phyloP scores from a whole-genome alignment of 2,888 invertebrate genomes.

The Andrena bucephala region DNA sequence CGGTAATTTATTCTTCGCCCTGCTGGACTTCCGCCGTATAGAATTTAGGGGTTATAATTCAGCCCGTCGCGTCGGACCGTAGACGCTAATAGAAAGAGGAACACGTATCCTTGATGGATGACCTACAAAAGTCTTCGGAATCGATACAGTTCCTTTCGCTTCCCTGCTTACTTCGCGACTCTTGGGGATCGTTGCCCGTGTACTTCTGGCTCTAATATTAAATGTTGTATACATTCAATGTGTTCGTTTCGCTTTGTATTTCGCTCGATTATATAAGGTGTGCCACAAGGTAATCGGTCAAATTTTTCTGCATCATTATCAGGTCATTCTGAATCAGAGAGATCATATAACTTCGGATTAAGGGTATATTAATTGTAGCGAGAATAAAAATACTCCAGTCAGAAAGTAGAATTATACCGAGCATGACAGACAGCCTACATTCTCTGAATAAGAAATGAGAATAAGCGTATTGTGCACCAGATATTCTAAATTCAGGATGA shows the following conservation, averaged over 20 bases:
- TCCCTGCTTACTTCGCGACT: neutral
- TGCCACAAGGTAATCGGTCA: neutral
- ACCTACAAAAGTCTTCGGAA: constrained; percentile 16
- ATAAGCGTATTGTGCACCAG: too few species aligned
- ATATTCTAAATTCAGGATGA: too few species aligned
- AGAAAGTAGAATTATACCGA: neutral
- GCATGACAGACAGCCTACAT: neutral
- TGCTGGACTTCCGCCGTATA: constrained; percentile 1
- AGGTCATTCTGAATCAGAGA: neutral
- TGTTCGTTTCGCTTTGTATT: constrained; percentile 17
- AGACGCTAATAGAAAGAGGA: neutral
- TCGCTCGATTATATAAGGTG: neutral
- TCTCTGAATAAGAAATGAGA: too few species aligned
- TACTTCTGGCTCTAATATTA: constrained; percentile 16
- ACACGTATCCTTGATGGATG: neutral
- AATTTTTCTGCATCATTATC: neutral
- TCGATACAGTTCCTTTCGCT: constrained; percentile 8
- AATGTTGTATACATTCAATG: neutral
- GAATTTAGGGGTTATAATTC: constrained; percentile 25
- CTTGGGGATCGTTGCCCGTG: constrained; percentile 29
- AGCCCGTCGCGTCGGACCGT: neutral
- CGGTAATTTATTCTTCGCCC: constrained; percentile 32
- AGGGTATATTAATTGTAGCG: too few species aligned
- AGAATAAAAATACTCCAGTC: neutral
- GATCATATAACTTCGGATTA: too few species aligned